Evolutionary conservation across 2,113 vertebrate genomes (phyloP).

Genomic region (Hassar affinis): DNA sequence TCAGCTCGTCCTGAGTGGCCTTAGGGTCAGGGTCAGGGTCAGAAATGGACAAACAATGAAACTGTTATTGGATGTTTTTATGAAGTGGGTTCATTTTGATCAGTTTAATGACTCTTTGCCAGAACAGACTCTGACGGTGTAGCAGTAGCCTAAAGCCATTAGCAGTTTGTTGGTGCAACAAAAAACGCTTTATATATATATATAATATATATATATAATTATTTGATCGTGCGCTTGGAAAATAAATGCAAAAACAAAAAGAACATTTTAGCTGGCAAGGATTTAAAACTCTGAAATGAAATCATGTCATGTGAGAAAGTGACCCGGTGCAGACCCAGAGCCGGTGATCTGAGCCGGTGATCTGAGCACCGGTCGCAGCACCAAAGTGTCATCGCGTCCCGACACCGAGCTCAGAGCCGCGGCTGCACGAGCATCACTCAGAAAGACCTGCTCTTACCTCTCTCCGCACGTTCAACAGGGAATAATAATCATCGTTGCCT

Average conservation of each 20-base stretch:
- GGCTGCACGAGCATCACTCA: not conserved
- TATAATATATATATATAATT: too few relatives aligned
- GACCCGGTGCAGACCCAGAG: not conserved
- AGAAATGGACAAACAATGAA: not conserved
- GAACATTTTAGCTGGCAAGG: not conserved
- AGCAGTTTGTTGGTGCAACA: not conserved
- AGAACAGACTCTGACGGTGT: not conserved
- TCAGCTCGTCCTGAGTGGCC: slow-evolving; percentile 92
- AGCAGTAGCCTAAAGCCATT: not conserved
- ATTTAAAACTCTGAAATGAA: not conserved
- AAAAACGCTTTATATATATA: not conserved
- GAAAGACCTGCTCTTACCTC: slow-evolving; percentile 75
- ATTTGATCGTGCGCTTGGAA: not conserved
- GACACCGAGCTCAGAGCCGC: not conserved
- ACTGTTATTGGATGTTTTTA: not conserved
- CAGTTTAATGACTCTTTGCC: not conserved
- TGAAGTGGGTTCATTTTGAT: not conserved
- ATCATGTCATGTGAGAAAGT: not conserved
- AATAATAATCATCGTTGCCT: slow-evolving; percentile 90
- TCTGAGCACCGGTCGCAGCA: not conserved
- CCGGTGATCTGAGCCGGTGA: not conserved
- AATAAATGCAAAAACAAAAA: not conserved
- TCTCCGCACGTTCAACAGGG: slow-evolving; percentile 87
- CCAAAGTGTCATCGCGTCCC: not conserved
- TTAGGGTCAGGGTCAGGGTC: slow-evolving; percentile 51